Conservation (phyloP, 2,113 vertebrate species). For the Tricholaema leucomelas region DNA sequence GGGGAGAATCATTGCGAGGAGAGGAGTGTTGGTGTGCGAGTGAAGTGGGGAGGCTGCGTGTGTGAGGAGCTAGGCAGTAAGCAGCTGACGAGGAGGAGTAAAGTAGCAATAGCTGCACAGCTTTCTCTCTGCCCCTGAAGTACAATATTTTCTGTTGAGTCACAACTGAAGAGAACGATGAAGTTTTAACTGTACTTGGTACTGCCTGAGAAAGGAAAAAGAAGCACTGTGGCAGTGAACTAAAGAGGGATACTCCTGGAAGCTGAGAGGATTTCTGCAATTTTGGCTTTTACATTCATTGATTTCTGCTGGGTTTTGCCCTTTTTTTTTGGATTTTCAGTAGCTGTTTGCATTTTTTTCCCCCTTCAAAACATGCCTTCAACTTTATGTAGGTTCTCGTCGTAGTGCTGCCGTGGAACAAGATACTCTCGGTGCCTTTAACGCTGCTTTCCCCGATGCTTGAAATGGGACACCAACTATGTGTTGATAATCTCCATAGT, state of each 20-base stretch:
- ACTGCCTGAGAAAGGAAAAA: constrained; percentile 30
- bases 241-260: constrained; percentile 36
- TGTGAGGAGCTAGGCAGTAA: constrained; percentile 72
- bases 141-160: constrained; percentile 68
- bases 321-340: constrained; percentile 68
- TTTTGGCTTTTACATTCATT: constrained; percentile 53
- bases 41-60: constrained; percentile 36
- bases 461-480: constrained; percentile 49
- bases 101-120: constrained; percentile 72
- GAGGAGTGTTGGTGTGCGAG: constrained; percentile 35
- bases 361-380: constrained; percentile 39
- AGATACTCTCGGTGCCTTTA: constrained; percentile 59
- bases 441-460: constrained; percentile 31
- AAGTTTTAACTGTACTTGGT: constrained; percentile 72
- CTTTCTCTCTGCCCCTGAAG: constrained; percentile 72
- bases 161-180: constrained; percentile 63
- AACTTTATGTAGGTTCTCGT: constrained; percentile 31
- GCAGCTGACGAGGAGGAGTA: constrained; percentile 82
- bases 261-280: constrained; percentile 51
- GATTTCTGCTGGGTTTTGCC: constrained; percentile 37
- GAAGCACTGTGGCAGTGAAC: constrained; percentile 16
- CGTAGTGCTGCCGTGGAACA: constrained; percentile 32
- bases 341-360: constrained; percentile 8
- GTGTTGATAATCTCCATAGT: constrained; percentile 53
- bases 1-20: constrained; percentile 42